Percentiles rank a stretch among this genome's conserved stretches.
These are phyloP conservation scores for Phodopus roborovskii DNA, from an alignment of 2,113 vertebrate genomes.

Conservation along the genomic window DNA sequence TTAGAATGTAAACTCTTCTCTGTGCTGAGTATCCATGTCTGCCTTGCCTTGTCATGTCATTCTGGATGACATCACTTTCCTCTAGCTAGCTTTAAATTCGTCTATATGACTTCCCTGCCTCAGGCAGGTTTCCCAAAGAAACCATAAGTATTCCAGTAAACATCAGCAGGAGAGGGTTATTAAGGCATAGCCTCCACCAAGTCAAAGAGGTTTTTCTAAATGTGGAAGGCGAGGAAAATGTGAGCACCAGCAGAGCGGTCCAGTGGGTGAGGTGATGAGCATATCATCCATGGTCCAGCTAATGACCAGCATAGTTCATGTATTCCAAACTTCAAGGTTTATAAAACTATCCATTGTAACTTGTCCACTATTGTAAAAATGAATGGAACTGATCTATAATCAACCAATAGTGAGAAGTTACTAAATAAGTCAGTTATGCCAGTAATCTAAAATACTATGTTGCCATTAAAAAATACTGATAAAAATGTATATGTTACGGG, in stretches of 20 bases:
- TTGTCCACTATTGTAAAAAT: conserved; percentile 6
- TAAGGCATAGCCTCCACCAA: conserved; percentile 79
- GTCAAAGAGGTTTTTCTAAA: conserved; percentile 63
- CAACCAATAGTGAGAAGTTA: neutral
- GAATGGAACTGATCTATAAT: neutral
- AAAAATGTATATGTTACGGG: neutral
- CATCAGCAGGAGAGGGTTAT: conserved; percentile 62
- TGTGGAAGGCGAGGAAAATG: conserved; percentile 70
- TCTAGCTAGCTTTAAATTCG: neutral
- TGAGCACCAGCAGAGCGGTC: conserved; percentile 65
- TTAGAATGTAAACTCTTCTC: conserved; percentile 25
- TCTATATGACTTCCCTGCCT: neutral
- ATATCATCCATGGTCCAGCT: conserved; percentile 68
- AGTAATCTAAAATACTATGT: neutral
- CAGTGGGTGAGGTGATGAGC: conserved; percentile 65
- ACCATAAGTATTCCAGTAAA: conserved; percentile 10
- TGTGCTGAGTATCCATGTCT: neutral
- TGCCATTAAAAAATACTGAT: neutral
- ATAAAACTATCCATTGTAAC: conserved; percentile 2
- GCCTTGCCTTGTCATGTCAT: neutral
- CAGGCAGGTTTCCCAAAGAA: neutral
- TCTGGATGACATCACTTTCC: neutral
- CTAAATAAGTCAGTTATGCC: neutral
- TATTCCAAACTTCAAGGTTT: conserved; percentile 53
- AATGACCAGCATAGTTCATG: conserved; percentile 76